Evolutionary conservation across 2,113 vertebrate species (phyloP).

Genomic region (Suncus etruscus): DNA sequence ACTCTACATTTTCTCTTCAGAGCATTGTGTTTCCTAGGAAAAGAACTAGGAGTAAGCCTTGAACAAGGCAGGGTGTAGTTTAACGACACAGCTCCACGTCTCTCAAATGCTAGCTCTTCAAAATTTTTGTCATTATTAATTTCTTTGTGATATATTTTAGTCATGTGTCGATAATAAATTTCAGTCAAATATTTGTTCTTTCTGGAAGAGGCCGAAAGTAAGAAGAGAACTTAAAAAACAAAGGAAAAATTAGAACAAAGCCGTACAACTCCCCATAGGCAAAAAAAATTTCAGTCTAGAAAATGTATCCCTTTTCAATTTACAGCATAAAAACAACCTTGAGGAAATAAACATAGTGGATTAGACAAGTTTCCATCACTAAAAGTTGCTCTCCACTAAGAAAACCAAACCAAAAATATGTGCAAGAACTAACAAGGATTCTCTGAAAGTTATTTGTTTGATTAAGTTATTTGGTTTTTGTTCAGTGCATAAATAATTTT

Average conservation of each 20-base stretch:
- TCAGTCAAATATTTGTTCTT: constrained; percentile 46
- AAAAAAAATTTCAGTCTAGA: constrained; percentile 58
- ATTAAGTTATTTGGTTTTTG: not conserved
- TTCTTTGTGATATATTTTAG: constrained; percentile 65
- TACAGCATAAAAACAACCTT: constrained; percentile 65
- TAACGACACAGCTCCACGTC: too few species aligned
- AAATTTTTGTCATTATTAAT: constrained; percentile 73
- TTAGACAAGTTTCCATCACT: constrained; percentile 65
- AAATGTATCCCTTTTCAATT: constrained; percentile 60
- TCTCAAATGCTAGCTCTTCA: not conserved
- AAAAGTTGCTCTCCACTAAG: constrained; percentile 41
- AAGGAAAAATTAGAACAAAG: constrained; percentile 25
- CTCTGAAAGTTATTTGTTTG: constrained; percentile 28
- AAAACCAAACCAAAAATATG: constrained; percentile 33
- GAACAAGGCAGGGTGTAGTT: too few species aligned
- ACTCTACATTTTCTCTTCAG: too few species aligned
- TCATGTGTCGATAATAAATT: constrained; percentile 67
- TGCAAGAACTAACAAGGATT: constrained; percentile 1
- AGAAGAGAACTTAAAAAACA: constrained; percentile 33
- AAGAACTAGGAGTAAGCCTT: not conserved
- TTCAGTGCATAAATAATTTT: constrained; percentile 25
- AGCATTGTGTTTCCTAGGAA: not conserved
- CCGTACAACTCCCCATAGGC: constrained; percentile 39
- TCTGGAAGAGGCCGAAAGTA: constrained; percentile 55
- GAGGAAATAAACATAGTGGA: constrained; percentile 54